These are phyloP conservation scores for Limosa lapponica DNA, from an alignment of 2,797 vertebrate genomes.

Conservation along the genomic window DNA sequence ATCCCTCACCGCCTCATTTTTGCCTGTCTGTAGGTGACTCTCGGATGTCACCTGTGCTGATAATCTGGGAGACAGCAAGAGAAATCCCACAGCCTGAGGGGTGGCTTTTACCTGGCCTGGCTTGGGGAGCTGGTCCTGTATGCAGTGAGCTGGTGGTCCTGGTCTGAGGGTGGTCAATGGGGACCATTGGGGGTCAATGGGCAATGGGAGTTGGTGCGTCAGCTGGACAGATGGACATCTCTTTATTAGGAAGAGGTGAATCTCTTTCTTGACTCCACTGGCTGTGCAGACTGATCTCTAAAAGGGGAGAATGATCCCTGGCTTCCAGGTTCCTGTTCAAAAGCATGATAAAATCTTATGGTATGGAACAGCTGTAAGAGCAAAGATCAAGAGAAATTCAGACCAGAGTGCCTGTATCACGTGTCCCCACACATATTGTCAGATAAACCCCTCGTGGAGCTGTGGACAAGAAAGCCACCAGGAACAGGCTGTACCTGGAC, in stretches of 20 bases:
- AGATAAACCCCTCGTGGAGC: not conserved
- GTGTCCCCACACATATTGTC: accelerated
- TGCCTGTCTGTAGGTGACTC: not conserved
- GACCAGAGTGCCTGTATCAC: accelerated
- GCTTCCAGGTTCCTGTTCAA: not conserved
- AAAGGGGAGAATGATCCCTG: not conserved
- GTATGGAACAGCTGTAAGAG: not conserved
- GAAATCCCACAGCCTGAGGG: not conserved
- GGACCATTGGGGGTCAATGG: no score
- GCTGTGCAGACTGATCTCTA: not conserved
- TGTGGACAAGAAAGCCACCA: not conserved
- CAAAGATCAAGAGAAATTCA: accelerated
- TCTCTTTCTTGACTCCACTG: not conserved
- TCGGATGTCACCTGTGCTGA: not conserved
- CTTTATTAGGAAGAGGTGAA: not conserved
- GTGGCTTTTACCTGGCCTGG: not conserved
- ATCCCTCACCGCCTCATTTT: not conserved
- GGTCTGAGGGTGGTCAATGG: not conserved
- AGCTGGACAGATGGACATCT: not conserved
- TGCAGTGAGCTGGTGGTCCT: not conserved
- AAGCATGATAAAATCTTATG: accelerated
- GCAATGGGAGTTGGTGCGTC: not conserved
- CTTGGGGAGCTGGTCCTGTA: not conserved
- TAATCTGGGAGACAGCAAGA: not conserved
- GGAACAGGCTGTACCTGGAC: not conserved